Conservation (phyloP, 2,888 invertebrate genomes). For the Eutolmus rufibarbis region DNA sequence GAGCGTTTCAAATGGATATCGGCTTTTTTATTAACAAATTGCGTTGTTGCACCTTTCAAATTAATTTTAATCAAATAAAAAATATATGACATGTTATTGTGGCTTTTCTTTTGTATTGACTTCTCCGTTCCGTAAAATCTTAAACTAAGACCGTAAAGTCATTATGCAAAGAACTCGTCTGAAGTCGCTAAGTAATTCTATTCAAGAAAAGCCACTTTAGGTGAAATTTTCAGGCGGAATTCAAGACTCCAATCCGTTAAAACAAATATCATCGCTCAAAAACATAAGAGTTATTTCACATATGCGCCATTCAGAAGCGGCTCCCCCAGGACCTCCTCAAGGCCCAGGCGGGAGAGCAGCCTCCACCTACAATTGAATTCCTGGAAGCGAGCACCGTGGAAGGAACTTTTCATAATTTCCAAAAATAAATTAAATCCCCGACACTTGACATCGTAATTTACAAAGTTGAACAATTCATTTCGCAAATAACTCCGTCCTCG, state of each 20-base stretch:
- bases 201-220: background rate
- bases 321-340: background rate
- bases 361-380: constrained; percentile 5
- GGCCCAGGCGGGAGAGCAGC: background rate
- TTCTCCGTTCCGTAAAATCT: background rate
- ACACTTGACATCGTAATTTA: constrained; percentile 40
- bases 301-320: background rate
- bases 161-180: background rate
- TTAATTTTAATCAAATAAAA: too few relatives aligned
- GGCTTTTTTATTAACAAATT: too few relatives aligned
- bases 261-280: background rate
- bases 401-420: constrained; percentile 25
- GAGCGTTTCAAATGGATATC: too few relatives aligned
- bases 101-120: too few relatives aligned
- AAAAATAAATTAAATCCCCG: constrained; percentile 37
- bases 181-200: background rate
- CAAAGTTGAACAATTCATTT: constrained; percentile 39
- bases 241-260: background rate
- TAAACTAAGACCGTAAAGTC: background rate
- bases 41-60: too few relatives aligned
- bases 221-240: background rate
- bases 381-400: background rate
- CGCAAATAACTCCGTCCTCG: constrained; percentile 29
- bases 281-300: background rate
- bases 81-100: too few relatives aligned